phyloP scores from a whole-genome alignment of 2,113 vertebrate genomes.

The Chaetorhynchus papuensis region DNA sequence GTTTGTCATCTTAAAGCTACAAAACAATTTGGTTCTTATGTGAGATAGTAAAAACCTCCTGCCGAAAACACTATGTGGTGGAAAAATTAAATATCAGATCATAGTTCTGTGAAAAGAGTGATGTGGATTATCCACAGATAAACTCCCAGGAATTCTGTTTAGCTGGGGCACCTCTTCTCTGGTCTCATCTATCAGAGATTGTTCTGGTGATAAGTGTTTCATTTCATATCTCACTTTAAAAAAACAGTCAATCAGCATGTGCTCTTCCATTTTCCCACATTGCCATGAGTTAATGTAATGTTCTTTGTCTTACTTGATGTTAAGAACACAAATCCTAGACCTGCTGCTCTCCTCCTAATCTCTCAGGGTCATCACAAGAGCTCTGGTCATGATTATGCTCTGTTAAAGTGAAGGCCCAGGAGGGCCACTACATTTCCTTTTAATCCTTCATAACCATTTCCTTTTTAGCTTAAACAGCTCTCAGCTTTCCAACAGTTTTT shows the following conservation, averaged over 20 bases:
- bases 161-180: neutral
- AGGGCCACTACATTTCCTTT: neutral
- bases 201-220: neutral
- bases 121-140: constrained; percentile 26
- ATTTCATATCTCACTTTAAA: neutral
- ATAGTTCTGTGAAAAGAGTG: neutral
- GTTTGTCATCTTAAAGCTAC: constrained; percentile 26
- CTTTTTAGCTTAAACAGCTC: neutral
- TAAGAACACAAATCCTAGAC: neutral
- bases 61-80: neutral
- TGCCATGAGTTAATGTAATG: neutral
- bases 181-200: neutral
- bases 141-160: neutral
- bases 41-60: neutral
- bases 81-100: constrained; percentile 1
- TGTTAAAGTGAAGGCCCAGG: neutral
- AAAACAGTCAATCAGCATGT: neutral
- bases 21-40: neutral
- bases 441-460: neutral
- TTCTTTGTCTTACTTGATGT: neutral
- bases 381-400: neutral
- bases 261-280: neutral
- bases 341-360: neutral
- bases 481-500: neutral
- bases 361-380: neutral